These are phyloP conservation scores for honey bee (Apis mellifera) DNA, from an alignment of 1,140 invertebrate species.

Conservation along the genomic window Amel_HAv3.1 CM009936.2:15401001-15401500, in stretches of 20 bases:
- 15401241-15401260: neutral
- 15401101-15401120: constrained; percentile 82
- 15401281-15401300: neutral
- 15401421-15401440: neutral
- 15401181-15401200: neutral
- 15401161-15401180: constrained; percentile 71
- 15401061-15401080: constrained; percentile 81
- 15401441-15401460: neutral
- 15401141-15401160: constrained; percentile 81
- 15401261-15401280: too few species aligned
- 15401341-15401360: neutral
- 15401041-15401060: constrained; percentile 70
- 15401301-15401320: constrained; percentile 6
- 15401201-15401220: neutral
- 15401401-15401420: neutral
- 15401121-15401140: constrained; percentile 80
- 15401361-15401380: neutral
- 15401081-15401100: constrained; percentile 77
- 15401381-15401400: neutral
- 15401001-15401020: neutral
- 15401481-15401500: neutral
- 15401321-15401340: neutral
- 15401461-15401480: neutral
- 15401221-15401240: neutral
- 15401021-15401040: constrained; percentile 37